These are phyloP conservation scores for Mactromeris polynyma DNA, from an alignment of 2,888 invertebrate genomes.

Conservation along the genomic window DNA sequence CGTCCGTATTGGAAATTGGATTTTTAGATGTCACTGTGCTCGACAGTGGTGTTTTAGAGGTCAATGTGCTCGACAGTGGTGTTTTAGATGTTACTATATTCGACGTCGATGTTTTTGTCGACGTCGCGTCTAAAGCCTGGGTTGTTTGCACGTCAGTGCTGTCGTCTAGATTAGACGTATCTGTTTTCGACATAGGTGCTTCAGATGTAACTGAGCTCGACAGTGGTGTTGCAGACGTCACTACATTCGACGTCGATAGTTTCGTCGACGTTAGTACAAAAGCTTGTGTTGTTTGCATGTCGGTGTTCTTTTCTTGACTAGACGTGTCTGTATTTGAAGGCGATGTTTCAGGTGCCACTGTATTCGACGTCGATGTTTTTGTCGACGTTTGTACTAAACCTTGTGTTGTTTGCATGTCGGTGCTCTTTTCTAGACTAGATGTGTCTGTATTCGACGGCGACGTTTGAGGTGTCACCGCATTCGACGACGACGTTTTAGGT, in stretches of 20 bases:
- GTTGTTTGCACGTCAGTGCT: neutral
- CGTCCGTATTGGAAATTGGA: neutral
- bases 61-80: neutral
- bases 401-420: neutral
- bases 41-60: neutral
- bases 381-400: neutral
- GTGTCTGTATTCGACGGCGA: neutral
- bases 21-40: neutral
- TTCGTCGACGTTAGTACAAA: too few relatives aligned
- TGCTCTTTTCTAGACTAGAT: neutral
- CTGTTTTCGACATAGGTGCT: neutral
- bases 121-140: neutral
- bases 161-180: neutral
- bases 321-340: neutral
- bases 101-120: neutral
- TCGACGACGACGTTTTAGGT: too few relatives aligned
- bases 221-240: neutral
- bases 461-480: neutral
- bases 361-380: neutral
- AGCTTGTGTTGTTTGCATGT: neutral
- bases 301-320: neutral
- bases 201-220: neutral
- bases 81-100: neutral
- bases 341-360: neutral
- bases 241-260: neutral